A percentile compares a stretch with the other conserved stretches of the same genome.
Evolutionary conservation across 2,113 vertebrate genomes (phyloP).

Genomic region (Cairina moschata): DNA sequence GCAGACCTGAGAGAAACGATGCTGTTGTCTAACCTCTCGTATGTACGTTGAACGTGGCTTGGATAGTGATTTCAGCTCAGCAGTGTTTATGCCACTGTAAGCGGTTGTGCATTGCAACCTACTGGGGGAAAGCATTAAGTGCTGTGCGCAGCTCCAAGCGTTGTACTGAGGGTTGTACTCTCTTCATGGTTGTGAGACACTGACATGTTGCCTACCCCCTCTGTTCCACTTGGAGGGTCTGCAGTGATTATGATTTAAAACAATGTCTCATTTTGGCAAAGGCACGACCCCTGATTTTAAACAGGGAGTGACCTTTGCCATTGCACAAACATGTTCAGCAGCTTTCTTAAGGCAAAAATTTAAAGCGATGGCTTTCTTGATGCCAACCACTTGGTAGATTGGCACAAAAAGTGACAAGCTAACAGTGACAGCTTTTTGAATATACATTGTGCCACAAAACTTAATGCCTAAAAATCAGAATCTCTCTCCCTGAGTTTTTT

Average conservation of each 20-base stretch:
- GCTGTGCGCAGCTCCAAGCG: neutral
- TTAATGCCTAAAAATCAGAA: neutral
- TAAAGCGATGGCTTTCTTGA: neutral
- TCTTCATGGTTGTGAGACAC: neutral
- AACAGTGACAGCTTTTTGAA: neutral
- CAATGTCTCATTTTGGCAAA: neutral
- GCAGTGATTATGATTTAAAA: neutral
- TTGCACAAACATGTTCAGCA: neutral
- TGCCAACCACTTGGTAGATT: neutral
- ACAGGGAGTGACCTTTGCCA: neutral
- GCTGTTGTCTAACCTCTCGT: neutral
- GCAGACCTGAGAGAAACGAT: neutral
- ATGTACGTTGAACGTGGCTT: neutral
- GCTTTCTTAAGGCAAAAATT: neutral
- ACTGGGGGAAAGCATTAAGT: neutral
- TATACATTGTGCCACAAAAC: neutral
- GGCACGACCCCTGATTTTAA: neutral
- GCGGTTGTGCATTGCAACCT: neutral
- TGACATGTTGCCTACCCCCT: neutral
- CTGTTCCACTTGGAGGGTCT: neutral
- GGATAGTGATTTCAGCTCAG: neutral
- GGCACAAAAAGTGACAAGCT: neutral
- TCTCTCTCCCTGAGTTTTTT: neutral
- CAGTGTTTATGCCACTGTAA: neutral
- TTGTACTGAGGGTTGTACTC: neutral